Base-by-base conservation (phyloP, 2,797 vertebrate genomes). In the Paratrypauchen microcephalus region DNA sequence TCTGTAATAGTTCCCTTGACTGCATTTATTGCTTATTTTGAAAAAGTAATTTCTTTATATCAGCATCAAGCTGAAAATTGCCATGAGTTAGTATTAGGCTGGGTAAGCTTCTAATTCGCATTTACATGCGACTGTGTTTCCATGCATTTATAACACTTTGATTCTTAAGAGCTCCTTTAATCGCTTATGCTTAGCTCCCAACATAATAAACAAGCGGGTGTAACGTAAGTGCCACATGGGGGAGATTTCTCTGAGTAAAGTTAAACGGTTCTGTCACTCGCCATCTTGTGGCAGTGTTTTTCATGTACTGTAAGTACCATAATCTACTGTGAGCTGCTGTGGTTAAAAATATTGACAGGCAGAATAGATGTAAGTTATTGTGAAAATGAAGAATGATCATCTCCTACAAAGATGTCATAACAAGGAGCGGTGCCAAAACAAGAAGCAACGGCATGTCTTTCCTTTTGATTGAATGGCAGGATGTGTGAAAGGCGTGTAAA, bases 81-180 rank as follows among this genome's bases (percentile, higher is more conserved):
- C 91, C 86, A 88, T 90, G 92, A 93, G 92, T 93, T 92, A 93
- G 92, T 90, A 92, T 93, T 92, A 92, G 90, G 88, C 89, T 84
- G 82, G 90, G 88, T 93, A 93, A 94, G 93, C 92, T 96, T 96
- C 91, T 97, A 97, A 98, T 97, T 98, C 96, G 95, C 96, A 96
- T 99, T 96, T 98, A 96, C 96, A 96, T 96, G 96, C 94, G 92
- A 94, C 95, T 96, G 95, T 97, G 96, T 98, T 98, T 96, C 94
- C 95, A 98, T 98, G 96, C 96, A 98, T 98, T 97, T 97, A 96
- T 96, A 98, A 97, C 95, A 93, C 96, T 96, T 96, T 96, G 95
- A 96, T 97, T 98, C 95, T 95, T 96, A 96, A 96, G 94, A 96
- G 95, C 95, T 94, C 91, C 94, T 96, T 97, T 97, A 98, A 99